Base-by-base conservation (phyloP, 2,113 vertebrate species). In the Collichthys lucidus region DNA sequence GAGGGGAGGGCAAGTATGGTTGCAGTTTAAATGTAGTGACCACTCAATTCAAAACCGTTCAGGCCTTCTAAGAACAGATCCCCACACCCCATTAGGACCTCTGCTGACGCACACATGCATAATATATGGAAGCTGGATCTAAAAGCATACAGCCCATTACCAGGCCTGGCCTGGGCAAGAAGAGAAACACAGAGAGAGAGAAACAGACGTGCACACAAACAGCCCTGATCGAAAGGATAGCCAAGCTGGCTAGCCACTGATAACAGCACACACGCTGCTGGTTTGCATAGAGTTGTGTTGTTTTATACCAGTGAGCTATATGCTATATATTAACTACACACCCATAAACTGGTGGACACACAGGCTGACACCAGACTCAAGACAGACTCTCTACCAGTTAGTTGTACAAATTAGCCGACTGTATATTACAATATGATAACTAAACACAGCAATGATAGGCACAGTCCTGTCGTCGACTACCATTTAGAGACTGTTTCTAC, bases 101-200 rank as follows among this genome's bases (percentile, higher is more conserved):
- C 88, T 86, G 88, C 90, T 89, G 92, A 92, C 52, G 87, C 79
- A 86, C 80, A 83, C 92, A 92, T 95, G 90, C 92, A 95, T 95
- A 93, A 95, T 94, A 93, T 92, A 95, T 95, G 83, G 87, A 26
- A 78, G 86, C 86, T 92, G 89, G 82, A 92, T 89, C 92, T 93
- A 89, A 92, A 93, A 93, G 93, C 89, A 87, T 85, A 90, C 76
- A 80, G 82, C 83, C 92, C 94, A 95, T 94, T 94, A 94, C 87
- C 74, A 84, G 66, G 68, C 72, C 65, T 57, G 80, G 77, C 70
- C 74, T 60, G 56, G 49, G 69, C 74, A 76, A 76, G 75, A 79
- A 74, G 49, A 70, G 61, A 65, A 56, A 80, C 0, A 42, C 11
- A 64, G 50, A 74, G 62, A 82, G 42, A 84, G 31, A 86, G 40